phyloP scores from a whole-genome alignment of 2,888 invertebrate genomes.

The Mylabris sibirica region DNA sequence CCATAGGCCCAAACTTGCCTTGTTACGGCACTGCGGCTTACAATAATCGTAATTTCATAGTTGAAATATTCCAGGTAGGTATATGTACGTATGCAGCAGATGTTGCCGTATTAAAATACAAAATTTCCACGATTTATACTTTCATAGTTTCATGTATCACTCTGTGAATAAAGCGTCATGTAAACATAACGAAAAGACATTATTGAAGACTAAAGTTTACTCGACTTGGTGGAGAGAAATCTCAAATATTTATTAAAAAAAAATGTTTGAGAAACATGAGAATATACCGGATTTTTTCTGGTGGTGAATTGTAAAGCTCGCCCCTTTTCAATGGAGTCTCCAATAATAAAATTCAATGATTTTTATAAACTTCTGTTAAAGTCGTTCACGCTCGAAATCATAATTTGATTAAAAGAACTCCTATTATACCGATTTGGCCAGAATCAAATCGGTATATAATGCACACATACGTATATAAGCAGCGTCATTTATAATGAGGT shows the following conservation, averaged over 20 bases:
- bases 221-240: too few species aligned
- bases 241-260: not conserved
- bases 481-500: slow-evolving; percentile 41
- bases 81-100: slow-evolving; percentile 44
- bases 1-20: too few species aligned
- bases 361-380: not conserved
- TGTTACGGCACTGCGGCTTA: too few species aligned
- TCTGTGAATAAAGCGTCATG: too few species aligned
- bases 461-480: not conserved
- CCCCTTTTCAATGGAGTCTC: slow-evolving; percentile 29
- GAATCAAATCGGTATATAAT: not conserved
- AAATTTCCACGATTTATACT: too few species aligned
- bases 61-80: slow-evolving; percentile 17
- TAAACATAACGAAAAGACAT: too few species aligned
- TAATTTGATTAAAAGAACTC: slow-evolving; percentile 31
- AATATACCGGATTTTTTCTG: too few species aligned
- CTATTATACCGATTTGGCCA: slow-evolving; percentile 13
- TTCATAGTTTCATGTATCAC: too few species aligned
- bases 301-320: not conserved
- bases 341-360: not conserved
- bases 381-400: not conserved
- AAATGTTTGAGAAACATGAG: not conserved
- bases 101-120: slow-evolving; percentile 30
- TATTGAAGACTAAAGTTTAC: too few species aligned
- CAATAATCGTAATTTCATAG: slow-evolving; percentile 23